Evolutionary conservation across 2,888 invertebrate genomes (phyloP), one percentile per base, ranked within the genome.

Genomic region (Helobdella robusta): DNA sequence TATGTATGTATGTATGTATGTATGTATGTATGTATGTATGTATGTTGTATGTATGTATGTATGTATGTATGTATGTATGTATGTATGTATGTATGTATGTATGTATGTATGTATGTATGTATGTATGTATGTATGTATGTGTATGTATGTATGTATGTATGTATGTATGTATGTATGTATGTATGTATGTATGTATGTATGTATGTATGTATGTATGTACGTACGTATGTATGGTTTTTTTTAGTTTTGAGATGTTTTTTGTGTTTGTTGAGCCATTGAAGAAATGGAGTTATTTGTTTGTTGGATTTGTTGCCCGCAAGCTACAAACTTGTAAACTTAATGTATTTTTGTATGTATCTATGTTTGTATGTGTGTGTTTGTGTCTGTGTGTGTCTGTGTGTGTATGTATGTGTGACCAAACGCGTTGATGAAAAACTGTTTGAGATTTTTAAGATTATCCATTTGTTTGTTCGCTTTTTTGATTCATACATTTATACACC

Each of bases 61-160:
- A n/a, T 28, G 25, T 6, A 28, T 5, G 11, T 30, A 28, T 11
- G 32, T 59, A 23, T 15, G 36, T 11, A 59, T 6, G 6, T 28
- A 59, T 23, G 25, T 59, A 30, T 25, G 32, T 30, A 23, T 30
- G 18, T 11, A 28, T 35, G 34, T 46, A 46, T 15, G 36, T 35
- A 61, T 40, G 61, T 59, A 28, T 61, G 44, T 8, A 61, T 61
- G 48, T 32, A 15, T 20, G 46, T 8, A 11, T 59, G 61, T 4
- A 25, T 61, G 61, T 61, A 20, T 20, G 46, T 46, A 8, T 40
- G 44, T 61, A 32, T 40, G 61, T 46, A n/a, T 34, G 46, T 20
- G 25, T 40, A 20, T 35, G 46, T 23, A 32, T 35, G 23, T 61
- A 34, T 61, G n/a, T 25, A 11, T 25, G 35, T 5, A 6, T 6